Percentiles rank a stretch among this genome's conserved stretches.
Evolutionary conservation across 1,140 invertebrate species (phyloP).

Genomic region (Hirudo medicinalis): DNA sequence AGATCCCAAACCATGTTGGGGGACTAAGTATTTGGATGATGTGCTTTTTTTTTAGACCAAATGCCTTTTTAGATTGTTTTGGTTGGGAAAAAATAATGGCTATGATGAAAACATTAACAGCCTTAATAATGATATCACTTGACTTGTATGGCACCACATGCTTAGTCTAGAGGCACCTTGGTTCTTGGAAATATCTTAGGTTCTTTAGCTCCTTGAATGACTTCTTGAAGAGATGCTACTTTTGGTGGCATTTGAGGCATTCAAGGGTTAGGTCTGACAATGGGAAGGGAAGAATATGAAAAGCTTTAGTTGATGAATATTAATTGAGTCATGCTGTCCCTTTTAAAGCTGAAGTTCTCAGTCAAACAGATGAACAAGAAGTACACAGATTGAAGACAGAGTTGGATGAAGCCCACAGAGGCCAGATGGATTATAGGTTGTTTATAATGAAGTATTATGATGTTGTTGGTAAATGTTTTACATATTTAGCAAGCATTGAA

Average conservation of each 20-base stretch:
- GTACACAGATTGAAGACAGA: conserved; percentile 8
- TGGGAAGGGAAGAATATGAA: conserved; percentile 1
- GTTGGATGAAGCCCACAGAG: conserved; percentile 6
- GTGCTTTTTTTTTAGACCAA: too few species aligned
- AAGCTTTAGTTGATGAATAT: background rate
- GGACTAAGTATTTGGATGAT: too few species aligned
- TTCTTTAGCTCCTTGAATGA: background rate
- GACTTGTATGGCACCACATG: background rate
- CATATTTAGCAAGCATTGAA: too few species aligned
- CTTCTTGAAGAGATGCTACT: background rate
- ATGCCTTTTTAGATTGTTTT: too few species aligned
- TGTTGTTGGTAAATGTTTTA: background rate
- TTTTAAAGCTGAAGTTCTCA: conserved; percentile 22
- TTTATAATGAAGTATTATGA: background rate
- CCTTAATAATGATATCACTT: background rate
- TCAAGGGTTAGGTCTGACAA: background rate
- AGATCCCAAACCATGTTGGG: too few species aligned
- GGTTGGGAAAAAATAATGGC: too few species aligned
- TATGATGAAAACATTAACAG: too few species aligned
- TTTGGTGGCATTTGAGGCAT: background rate
- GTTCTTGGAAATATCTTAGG: background rate
- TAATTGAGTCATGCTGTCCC: conserved; percentile 1
- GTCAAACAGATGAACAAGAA: conserved; percentile 33
- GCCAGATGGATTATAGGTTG: conserved; percentile 14
- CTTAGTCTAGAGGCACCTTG: background rate